A percentile compares a stretch with the other conserved stretches of the same genome.
Conservation (phyloP, 2,797 vertebrate species). For the Etheostoma perlongum region DNA sequence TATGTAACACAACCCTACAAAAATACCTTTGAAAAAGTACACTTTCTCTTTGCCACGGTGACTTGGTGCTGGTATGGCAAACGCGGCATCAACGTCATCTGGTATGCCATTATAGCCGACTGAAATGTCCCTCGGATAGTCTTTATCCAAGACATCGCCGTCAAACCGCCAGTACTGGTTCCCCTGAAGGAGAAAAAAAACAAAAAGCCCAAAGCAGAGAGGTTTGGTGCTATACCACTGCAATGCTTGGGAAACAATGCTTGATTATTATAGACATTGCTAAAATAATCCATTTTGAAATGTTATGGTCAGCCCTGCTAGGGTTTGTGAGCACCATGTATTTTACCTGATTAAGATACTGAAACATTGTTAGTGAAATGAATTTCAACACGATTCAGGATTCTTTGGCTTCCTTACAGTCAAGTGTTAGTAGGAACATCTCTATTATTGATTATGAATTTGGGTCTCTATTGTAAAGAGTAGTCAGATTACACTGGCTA, state of each 20-base stretch:
- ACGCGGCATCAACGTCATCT: constrained; percentile 85
- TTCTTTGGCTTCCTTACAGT: neutral
- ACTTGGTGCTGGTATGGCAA: constrained; percentile 89
- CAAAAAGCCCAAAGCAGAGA: neutral
- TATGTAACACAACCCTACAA: neutral
- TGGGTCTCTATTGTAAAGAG: neutral
- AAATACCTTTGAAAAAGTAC: constrained; percentile 96
- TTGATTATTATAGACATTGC: neutral
- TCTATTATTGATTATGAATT: neutral
- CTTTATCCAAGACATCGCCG: constrained; percentile 86
- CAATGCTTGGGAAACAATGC: neutral
- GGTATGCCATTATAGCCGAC: constrained; percentile 90
- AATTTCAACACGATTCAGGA: too few species aligned
- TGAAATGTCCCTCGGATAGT: constrained; percentile 89
- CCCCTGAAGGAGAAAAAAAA: constrained; percentile 80
- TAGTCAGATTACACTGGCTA: neutral
- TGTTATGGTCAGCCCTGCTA: neutral
- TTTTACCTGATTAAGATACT: neutral
- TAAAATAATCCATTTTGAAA: neutral
- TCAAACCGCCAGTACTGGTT: constrained; percentile 94
- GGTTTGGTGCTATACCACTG: neutral
- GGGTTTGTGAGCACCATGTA: neutral
- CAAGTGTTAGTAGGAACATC: neutral
- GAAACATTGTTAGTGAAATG: neutral
- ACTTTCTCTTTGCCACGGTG: constrained; percentile 88